These are phyloP conservation scores for Nomada goodeniana DNA, from an alignment of 2,888 invertebrate genomes.

Conservation along the genomic window DNA sequence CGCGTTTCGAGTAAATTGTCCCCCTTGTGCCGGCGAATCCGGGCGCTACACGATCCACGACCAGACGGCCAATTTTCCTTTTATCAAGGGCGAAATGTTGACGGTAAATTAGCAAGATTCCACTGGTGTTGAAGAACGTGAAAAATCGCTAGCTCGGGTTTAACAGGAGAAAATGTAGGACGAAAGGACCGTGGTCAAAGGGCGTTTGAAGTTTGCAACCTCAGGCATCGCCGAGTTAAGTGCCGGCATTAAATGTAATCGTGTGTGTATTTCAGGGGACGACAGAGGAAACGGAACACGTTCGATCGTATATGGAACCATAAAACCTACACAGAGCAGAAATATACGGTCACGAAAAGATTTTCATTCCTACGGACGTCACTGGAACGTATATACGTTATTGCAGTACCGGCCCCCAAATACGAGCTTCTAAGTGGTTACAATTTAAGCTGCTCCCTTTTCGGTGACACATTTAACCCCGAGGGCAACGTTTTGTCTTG, in stretches of 20 bases:
- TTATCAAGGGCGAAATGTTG: too few relatives aligned
- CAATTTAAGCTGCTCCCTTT: conserved; percentile 1
- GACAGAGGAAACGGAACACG: conserved; percentile 1
- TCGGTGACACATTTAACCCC: conserved; percentile 7
- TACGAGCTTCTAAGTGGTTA: neutral
- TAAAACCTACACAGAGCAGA: conserved; percentile 3
- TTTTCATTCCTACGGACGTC: conserved; percentile 26
- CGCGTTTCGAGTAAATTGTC: conserved; percentile 24
- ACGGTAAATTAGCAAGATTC: neutral
- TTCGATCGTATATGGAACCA: neutral
- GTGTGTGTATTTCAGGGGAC: neutral
- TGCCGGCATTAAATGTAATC: neutral
- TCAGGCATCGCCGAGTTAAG: neutral
- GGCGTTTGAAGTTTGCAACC: too few relatives aligned
- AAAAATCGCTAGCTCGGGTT: neutral
- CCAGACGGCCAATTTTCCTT: neutral
- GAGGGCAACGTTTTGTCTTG: neutral
- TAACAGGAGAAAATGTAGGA: neutral
- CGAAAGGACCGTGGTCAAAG: too few relatives aligned
- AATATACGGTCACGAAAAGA: conserved; percentile 5
- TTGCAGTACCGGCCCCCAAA: neutral
- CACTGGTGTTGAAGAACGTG: neutral
- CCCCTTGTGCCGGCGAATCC: neutral
- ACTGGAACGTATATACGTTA: neutral
- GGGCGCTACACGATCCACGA: conserved; percentile 3